These are phyloP conservation scores for Metopia argyrocephala DNA, from an alignment of 2,888 invertebrate species.

Conservation along the genomic window DNA sequence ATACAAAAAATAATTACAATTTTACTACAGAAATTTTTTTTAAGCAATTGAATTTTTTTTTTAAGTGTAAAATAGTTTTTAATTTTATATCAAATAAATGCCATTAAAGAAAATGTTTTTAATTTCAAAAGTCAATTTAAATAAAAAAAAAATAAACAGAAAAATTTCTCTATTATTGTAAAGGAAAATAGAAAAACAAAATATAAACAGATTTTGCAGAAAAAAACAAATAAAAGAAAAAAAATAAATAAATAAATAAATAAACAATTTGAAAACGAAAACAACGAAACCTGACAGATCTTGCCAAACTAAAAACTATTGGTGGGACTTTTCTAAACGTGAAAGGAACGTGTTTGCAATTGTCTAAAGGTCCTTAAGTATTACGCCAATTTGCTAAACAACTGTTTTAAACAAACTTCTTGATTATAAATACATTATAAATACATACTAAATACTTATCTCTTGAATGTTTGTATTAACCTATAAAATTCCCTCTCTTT, in stretches of 20 bases:
- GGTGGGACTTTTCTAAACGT: neutral
- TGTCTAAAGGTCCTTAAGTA: slow-evolving; percentile 35
- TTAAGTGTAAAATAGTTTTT: neutral
- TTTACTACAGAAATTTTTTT: neutral
- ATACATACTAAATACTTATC: too few species aligned
- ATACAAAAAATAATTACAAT: neutral
- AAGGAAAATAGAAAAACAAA: neutral
- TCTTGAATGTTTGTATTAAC: slow-evolving; percentile 47
- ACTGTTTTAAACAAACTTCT: too few species aligned
- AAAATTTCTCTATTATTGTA: neutral
- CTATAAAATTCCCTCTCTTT: slow-evolving; percentile 62
- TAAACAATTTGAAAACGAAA: neutral
- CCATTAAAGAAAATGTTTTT: slow-evolving; percentile 7
- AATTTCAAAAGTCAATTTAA: slow-evolving; percentile 16
- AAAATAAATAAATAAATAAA: neutral
- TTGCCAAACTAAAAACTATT: neutral
- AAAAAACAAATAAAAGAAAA: slow-evolving; percentile 5
- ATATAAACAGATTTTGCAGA: neutral
- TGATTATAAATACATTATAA: too few species aligned
- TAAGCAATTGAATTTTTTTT: neutral
- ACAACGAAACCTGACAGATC: neutral
- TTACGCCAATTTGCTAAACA: slow-evolving; percentile 4
- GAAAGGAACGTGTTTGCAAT: neutral
- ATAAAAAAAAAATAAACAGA: neutral
- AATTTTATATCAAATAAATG: neutral